phyloP scores from a whole-genome alignment of 2,113 vertebrate species.

The Carassius gibelio region DNA sequence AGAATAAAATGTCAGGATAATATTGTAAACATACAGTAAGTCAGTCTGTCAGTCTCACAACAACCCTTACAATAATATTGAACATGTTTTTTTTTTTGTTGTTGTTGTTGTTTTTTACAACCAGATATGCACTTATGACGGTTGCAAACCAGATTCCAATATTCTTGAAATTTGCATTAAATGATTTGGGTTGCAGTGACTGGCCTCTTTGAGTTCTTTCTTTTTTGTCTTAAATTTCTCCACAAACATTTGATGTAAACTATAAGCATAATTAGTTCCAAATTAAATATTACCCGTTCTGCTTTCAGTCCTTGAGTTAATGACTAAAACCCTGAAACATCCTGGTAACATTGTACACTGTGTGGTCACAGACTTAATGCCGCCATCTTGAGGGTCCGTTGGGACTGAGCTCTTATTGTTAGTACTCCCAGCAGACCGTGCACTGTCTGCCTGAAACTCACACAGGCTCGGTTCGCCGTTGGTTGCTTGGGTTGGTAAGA shows the following conservation, averaged over 20 bases:
- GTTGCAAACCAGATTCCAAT: background rate
- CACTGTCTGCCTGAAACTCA: background rate
- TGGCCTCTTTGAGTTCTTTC: too few species aligned
- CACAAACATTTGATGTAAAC: background rate
- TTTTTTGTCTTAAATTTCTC: background rate
- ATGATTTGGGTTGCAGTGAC: background rate
- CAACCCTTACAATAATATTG: background rate
- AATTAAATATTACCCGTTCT: conserved; percentile 5
- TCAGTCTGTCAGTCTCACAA: background rate
- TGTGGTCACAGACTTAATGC: conserved; percentile 25
- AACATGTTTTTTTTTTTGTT: background rate
- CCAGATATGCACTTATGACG: background rate
- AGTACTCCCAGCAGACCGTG: background rate
- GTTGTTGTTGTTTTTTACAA: too few species aligned
- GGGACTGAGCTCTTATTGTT: conserved; percentile 25
- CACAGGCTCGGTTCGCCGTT: background rate
- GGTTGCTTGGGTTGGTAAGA: background rate
- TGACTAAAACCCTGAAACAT: background rate
- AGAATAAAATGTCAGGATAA: background rate
- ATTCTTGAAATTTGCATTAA: background rate
- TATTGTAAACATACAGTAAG: background rate
- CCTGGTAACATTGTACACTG: conserved; percentile 14
- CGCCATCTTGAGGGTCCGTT: background rate
- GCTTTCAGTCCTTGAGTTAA: background rate
- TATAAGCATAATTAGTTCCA: background rate